Percentiles rank a stretch among this genome's conserved stretches.
phyloP scores from a whole-genome alignment of 2,797 vertebrate species.

The Cottoperca gobio region DNA sequence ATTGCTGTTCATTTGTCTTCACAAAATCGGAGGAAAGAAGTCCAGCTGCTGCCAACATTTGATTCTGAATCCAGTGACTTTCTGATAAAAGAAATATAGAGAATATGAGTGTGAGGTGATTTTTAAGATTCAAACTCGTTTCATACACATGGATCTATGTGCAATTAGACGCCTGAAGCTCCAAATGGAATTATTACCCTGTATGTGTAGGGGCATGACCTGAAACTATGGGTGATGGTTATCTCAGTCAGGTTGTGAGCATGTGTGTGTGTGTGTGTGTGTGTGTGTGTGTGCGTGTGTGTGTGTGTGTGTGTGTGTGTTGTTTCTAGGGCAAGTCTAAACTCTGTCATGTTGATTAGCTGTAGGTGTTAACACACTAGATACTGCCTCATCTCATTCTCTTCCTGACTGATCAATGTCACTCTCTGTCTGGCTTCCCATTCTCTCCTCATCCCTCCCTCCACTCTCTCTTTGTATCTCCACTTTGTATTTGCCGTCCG shows the following conservation, averaged over 20 bases:
- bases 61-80: conserved; percentile 56
- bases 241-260: conserved; percentile 16
- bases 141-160: conserved; percentile 12
- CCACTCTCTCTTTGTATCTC: conserved; percentile 29
- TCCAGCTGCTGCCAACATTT: conserved; percentile 67
- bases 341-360: conserved; percentile 88
- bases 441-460: conserved; percentile 47
- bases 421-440: conserved; percentile 54
- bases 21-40: conserved; percentile 56
- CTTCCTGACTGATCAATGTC: conserved; percentile 84
- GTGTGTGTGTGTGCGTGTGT: not conserved
- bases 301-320: conserved; percentile 54
- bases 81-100: conserved; percentile 76
- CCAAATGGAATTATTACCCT: not conserved
- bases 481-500: too few species aligned
- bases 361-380: conserved; percentile 84
- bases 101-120: conserved; percentile 33
- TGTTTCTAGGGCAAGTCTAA: conserved; percentile 83
- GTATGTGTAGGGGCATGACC: conserved; percentile 16
- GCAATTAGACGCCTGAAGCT: conserved; percentile 1
- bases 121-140: conserved; percentile 40
- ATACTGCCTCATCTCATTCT: conserved; percentile 82
- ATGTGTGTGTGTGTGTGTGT: conserved; percentile 3
- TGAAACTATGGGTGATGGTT: conserved; percentile 30
- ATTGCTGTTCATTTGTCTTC: conserved; percentile 74